Conservation (phyloP, 2,113 vertebrate genomes). For the Hystrix cristata region DNA sequence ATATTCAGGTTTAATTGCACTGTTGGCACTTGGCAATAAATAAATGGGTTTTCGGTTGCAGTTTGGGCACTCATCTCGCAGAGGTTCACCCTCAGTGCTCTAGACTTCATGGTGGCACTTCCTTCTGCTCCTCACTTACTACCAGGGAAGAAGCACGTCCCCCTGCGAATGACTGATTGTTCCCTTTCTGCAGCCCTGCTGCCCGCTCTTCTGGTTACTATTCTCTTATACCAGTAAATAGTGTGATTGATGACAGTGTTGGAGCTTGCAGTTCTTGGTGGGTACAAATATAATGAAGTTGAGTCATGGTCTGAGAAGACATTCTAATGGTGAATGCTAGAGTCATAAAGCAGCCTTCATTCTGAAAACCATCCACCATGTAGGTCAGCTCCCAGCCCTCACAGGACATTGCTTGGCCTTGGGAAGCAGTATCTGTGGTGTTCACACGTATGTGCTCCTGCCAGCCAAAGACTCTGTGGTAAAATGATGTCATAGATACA, state of each 20-base stretch:
- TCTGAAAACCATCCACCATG: not conserved
- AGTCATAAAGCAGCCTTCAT: not conserved
- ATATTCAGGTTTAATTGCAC: too few relatives aligned
- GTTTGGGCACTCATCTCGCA: not conserved
- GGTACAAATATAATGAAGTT: not conserved
- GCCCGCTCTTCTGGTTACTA: not conserved
- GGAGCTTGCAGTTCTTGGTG: not conserved
- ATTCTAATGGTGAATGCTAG: not conserved
- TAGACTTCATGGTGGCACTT: not conserved
- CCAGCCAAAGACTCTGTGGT: not conserved
- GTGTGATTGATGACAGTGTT: not conserved
- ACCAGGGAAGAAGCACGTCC: not conserved
- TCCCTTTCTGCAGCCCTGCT: not conserved
- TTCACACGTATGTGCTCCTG: not conserved
- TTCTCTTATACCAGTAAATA: not conserved
- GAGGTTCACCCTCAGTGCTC: not conserved
- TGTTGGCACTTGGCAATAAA: not conserved
- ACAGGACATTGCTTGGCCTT: not conserved
- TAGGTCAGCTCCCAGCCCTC: not conserved
- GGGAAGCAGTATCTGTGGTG: not conserved
- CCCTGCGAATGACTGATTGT: not conserved
- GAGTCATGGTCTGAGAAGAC: not conserved
- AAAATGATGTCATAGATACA: not conserved
- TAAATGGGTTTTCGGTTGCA: not conserved
- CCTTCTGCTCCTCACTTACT: not conserved